Evolutionary conservation across 2,888 invertebrate species (phyloP).

Genomic region (Muschampia staudingeri): DNA sequence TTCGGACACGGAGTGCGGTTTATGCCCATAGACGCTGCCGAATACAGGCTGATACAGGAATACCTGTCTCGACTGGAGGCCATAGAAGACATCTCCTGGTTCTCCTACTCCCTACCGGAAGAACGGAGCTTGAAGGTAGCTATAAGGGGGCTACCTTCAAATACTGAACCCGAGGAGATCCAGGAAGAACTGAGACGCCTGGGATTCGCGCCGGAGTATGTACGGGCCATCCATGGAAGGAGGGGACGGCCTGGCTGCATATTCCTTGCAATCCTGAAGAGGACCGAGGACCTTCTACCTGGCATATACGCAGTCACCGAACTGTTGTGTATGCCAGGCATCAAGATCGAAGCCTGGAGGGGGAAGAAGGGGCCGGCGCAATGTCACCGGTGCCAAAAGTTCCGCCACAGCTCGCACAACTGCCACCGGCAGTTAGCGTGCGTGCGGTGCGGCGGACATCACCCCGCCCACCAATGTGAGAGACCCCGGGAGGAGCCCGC

Average conservation of each 20-base stretch:
- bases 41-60: neutral
- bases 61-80: neutral
- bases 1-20: neutral
- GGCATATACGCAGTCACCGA: slow-evolving; percentile 54
- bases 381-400: slow-evolving; percentile 57
- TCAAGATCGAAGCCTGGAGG: slow-evolving; percentile 60
- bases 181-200: slow-evolving; percentile 33
- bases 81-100: neutral
- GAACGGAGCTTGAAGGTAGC: slow-evolving; percentile 2
- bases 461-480: slow-evolving; percentile 8
- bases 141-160: slow-evolving; percentile 53
- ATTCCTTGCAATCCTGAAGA: slow-evolving; percentile 51
- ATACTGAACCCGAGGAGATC: slow-evolving; percentile 45
- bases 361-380: slow-evolving; percentile 44
- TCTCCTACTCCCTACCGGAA: neutral
- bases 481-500: slow-evolving; percentile 9
- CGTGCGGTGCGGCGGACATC: slow-evolving; percentile 30
- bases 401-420: slow-evolving; percentile 39
- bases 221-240: slow-evolving; percentile 35
- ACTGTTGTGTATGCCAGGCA: slow-evolving; percentile 63
- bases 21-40: neutral
- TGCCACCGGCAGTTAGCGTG: slow-evolving; percentile 59
- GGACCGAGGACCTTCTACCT: slow-evolving; percentile 46
- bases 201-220: slow-evolving; percentile 39
- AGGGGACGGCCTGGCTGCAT: slow-evolving; percentile 29